These are phyloP conservation scores for Ovis aries DNA, from an alignment of 2,113 vertebrate species.

Conservation along the genomic window DNA sequence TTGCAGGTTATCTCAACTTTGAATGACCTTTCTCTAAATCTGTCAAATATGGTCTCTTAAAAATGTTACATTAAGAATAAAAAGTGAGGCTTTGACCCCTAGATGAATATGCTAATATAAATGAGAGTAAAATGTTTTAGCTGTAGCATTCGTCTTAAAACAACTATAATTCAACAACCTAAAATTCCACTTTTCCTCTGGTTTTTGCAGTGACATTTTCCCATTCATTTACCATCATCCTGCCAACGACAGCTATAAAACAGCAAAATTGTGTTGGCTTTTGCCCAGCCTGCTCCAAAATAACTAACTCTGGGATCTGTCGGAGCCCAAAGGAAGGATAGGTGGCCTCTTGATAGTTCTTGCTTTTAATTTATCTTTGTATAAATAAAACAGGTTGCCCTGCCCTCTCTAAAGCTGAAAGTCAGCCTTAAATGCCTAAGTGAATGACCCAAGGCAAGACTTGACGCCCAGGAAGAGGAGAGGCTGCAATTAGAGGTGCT, in stretches of 20 bases:
- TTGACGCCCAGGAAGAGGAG: not conserved
- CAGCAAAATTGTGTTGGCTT: not conserved
- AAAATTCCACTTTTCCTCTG: not conserved
- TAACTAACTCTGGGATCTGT: not conserved
- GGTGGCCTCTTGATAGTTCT: not conserved
- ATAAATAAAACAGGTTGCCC: not conserved
- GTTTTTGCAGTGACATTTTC: not conserved
- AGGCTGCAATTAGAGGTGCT: constrained; percentile 12
- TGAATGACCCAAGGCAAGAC: not conserved
- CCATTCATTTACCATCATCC: not conserved
- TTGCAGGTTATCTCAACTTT: not conserved
- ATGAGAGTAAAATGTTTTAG: constrained; percentile 28
- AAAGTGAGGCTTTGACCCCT: not conserved
- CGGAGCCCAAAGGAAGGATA: not conserved
- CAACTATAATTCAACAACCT: not conserved
- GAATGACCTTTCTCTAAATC: constrained; percentile 30
- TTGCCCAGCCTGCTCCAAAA: not conserved
- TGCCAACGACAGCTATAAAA: not conserved
- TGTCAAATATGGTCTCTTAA: not conserved
- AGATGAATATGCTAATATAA: not conserved
- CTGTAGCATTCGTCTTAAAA: not conserved
- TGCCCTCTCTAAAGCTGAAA: constrained; percentile 20
- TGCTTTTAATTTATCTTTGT: constrained; percentile 19
- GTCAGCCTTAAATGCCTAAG: not conserved
- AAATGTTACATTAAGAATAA: constrained; percentile 3